These are phyloP conservation scores for Sparus aurata DNA, from an alignment of 2,797 vertebrate genomes.

Conservation along the genomic window DNA sequence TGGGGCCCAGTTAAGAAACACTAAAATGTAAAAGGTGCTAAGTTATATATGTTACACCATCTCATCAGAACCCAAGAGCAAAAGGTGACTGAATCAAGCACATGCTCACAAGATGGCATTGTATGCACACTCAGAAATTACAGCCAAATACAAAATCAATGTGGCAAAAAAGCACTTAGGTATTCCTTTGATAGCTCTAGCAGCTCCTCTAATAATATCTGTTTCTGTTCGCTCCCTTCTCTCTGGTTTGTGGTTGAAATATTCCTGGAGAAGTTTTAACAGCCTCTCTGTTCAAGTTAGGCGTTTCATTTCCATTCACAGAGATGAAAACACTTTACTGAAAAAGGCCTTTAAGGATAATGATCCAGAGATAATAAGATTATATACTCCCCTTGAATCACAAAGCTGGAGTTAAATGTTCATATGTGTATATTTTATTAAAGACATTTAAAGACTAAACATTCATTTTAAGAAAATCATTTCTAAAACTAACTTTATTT, in stretches of 20 bases:
- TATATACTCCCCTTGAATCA: conserved; percentile 58
- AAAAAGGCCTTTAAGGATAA: conserved; percentile 44
- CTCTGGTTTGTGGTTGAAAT: conserved; percentile 35
- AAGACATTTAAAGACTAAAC: conserved; percentile 72
- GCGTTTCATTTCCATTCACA: conserved; percentile 27
- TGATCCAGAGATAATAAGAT: conserved; percentile 29
- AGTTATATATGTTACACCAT: conserved; percentile 36
- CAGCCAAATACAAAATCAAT: conserved; percentile 57
- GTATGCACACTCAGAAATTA: conserved; percentile 32
- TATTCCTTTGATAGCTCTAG: conserved; percentile 46
- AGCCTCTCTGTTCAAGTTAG: conserved; percentile 28
- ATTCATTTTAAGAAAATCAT: conserved; percentile 86
- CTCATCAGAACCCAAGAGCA: conserved; percentile 39
- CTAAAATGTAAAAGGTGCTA: conserved; percentile 57
- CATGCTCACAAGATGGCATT: conserved; percentile 49
- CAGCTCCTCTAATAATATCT: conserved; percentile 26
- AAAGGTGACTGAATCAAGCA: conserved; percentile 64
- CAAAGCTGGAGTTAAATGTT: conserved; percentile 73
- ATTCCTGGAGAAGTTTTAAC: conserved; percentile 23
- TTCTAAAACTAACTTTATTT: conserved; percentile 83
- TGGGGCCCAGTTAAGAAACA: conserved; percentile 46
- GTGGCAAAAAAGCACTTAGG: conserved; percentile 75
- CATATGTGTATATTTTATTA: conserved; percentile 75
- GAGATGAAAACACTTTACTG: conserved; percentile 34
- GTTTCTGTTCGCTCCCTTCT: conserved; percentile 18